These are phyloP conservation scores for Podarcis siculus DNA, from an alignment of 2,797 vertebrate species.

Conservation along the genomic window DNA sequence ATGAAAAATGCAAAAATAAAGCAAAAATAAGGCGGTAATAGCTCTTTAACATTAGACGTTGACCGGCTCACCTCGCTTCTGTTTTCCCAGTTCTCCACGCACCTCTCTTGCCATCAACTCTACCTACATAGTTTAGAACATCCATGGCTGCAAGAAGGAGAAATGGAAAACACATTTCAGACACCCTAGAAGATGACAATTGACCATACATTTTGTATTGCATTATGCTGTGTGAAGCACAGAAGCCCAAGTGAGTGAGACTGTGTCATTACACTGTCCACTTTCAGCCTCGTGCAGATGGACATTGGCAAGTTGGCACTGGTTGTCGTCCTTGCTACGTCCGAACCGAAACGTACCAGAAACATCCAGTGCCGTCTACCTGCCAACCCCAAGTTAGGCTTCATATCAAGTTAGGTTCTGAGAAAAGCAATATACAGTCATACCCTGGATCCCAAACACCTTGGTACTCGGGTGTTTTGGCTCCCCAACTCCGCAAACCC, in stretches of 20 bases:
- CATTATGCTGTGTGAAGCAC: background rate
- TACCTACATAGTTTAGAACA: slow-evolving; percentile 90
- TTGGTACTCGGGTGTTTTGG: too few species aligned
- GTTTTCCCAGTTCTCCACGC: slow-evolving; percentile 93
- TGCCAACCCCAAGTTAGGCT: too few species aligned
- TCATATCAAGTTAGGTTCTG: too few species aligned
- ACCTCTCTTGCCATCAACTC: slow-evolving; percentile 93
- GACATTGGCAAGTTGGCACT: background rate
- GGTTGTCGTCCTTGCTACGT: background rate
- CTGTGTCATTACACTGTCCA: background rate
- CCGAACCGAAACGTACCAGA: background rate
- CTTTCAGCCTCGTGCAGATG: background rate
- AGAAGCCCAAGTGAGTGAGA: background rate
- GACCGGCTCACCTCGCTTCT: slow-evolving; percentile 84
- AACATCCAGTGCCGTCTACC: too few species aligned
- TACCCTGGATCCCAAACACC: too few species aligned
- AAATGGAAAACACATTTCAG: background rate
- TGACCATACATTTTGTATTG: background rate
- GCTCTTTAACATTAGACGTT: background rate
- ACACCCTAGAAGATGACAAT: background rate
- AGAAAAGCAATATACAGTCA: too few species aligned
- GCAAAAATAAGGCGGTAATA: background rate
- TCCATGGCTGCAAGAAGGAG: slow-evolving; percentile 86
- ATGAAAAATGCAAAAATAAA: slow-evolving; percentile 3
- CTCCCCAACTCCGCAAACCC: too few species aligned